Percentiles rank a stretch among this genome's conserved stretches.
These are phyloP conservation scores for Drosophila cracens DNA, from an alignment of 2,888 invertebrate species.

Conservation along the genomic window DNA sequence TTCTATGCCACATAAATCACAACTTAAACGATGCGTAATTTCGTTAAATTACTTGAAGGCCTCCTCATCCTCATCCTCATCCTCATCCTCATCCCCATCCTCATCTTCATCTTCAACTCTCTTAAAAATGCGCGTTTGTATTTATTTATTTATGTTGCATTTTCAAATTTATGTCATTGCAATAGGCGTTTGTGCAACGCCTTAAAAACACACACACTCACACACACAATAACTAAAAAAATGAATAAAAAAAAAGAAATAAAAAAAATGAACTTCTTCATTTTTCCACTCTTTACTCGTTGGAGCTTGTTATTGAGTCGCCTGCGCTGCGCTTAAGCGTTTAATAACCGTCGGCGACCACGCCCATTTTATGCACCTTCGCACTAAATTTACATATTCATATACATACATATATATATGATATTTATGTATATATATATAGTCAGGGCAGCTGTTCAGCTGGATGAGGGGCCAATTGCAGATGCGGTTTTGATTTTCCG, in stretches of 20 bases:
- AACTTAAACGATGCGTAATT: slow-evolving; percentile 82
- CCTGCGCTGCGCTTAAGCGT: slow-evolving; percentile 7
- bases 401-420: background rate
- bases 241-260: background rate
- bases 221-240: background rate
- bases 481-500: background rate
- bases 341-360: slow-evolving; percentile 27
- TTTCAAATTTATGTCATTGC: slow-evolving; percentile 73
- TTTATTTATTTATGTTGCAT: slow-evolving; percentile 55
- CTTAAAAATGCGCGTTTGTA: slow-evolving; percentile 16
- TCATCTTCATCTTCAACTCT: slow-evolving; percentile 10
- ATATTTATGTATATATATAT: background rate
- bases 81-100: slow-evolving; percentile 29
- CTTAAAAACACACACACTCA: slow-evolving; percentile 23
- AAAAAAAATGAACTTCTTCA: background rate
- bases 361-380: slow-evolving; percentile 75
- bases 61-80: slow-evolving; percentile 25
- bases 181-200: slow-evolving; percentile 60
- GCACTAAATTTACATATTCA: slow-evolving; percentile 57
- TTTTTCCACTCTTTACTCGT: slow-evolving; percentile 10
- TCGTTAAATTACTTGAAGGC: slow-evolving; percentile 72
- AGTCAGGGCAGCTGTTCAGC: slow-evolving; percentile 26
- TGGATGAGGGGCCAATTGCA: background rate
- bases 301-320: slow-evolving; percentile 15
- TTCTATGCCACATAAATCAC: slow-evolving; percentile 82